A percentile compares a stretch with the other conserved stretches of the same genome.
Conservation (phyloP, 2,113 vertebrate species). For the Sinocyclocheilus maitianheensis region DNA sequence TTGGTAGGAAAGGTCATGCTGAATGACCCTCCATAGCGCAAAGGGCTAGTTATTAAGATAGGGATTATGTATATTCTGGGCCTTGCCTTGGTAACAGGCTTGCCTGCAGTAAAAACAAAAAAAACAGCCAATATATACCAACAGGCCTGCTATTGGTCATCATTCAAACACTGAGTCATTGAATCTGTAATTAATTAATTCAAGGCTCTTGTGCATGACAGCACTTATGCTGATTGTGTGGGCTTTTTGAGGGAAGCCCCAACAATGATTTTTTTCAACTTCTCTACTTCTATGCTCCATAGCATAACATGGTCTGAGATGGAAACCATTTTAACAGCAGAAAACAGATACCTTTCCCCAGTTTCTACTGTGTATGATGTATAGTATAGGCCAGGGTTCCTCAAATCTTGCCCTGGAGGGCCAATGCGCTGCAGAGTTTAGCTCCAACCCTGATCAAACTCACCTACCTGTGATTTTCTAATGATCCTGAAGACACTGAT, state of each 20-base stretch:
- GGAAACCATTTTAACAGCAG: not conserved
- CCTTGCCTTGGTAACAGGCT: slow-evolving; percentile 22
- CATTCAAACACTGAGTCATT: slow-evolving; percentile 3
- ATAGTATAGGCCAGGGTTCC: not conserved
- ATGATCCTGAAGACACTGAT: too few relatives aligned
- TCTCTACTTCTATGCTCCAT: not conserved
- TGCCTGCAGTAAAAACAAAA: not conserved
- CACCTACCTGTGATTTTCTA: too few relatives aligned
- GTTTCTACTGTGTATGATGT: not conserved
- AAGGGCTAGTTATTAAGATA: not conserved
- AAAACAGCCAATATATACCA: not conserved
- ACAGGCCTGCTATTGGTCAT: slow-evolving; percentile 4
- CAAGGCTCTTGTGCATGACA: not conserved
- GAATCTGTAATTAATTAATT: not conserved
- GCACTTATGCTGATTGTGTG: slow-evolving; percentile 14
- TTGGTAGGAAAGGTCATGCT: not conserved
- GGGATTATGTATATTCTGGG: slow-evolving; percentile 6
- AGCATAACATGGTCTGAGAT: not conserved
- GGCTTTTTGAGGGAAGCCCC: not conserved
- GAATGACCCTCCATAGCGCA: not conserved
- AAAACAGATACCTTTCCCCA: not conserved
- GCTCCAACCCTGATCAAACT: too few relatives aligned
- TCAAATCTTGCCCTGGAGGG: too few relatives aligned
- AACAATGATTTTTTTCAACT: not conserved
- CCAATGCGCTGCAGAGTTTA: too few relatives aligned